Evolutionary conservation across 2,888 invertebrate species (phyloP), one percentile per base, ranked within the genome.

Genomic region (Ecliptopera silaceata): DNA sequence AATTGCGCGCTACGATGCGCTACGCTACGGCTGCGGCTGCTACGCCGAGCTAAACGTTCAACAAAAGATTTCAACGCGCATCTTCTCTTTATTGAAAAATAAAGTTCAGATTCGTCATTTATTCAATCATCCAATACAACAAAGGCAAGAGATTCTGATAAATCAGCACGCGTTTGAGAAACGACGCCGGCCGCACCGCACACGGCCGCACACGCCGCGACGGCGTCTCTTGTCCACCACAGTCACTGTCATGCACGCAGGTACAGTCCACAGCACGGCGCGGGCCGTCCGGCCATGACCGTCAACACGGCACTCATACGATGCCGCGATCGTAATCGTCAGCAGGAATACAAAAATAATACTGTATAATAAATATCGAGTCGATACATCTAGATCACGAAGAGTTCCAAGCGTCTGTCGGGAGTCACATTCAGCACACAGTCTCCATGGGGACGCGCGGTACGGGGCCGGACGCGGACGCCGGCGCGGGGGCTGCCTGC

Each of bases 401-500:
- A 66, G 52, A n/a, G n/a, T n/a, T n/a, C n/a, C n/a, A n/a, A n/a
- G n/a, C n/a, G n/a, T 70, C 66, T 61, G 53, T 71, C 70, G 70
- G 75, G 69, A 74, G 74, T 8, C 29, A 31, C 61, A 69, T 72
- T 92, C 87, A 93, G 84, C 93, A 93, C 75, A 93, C 92, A 43
- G 93, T 93, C 84, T 93, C 93, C 92, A 93, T 92, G 71, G 93
- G 93, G 68, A 92, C 79, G 78, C 92, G 92, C 17, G 13, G 15
- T 68, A 92, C 92, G 63, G 90, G 86, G 49, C 91, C 92, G 39
- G 50, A 92, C 90, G 70, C 92, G 89, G 69, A 92, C 86, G 68
- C 91, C 80, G 66, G 93, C 89, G 76, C 90, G 91, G 94, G 82
- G 13, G 95, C 95, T 82, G 94, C 94, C 64, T 93, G 91, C 66